Evolutionary conservation across 2,113 vertebrate species (phyloP).

Genomic region (Phalacrocorax brasilianus): DNA sequence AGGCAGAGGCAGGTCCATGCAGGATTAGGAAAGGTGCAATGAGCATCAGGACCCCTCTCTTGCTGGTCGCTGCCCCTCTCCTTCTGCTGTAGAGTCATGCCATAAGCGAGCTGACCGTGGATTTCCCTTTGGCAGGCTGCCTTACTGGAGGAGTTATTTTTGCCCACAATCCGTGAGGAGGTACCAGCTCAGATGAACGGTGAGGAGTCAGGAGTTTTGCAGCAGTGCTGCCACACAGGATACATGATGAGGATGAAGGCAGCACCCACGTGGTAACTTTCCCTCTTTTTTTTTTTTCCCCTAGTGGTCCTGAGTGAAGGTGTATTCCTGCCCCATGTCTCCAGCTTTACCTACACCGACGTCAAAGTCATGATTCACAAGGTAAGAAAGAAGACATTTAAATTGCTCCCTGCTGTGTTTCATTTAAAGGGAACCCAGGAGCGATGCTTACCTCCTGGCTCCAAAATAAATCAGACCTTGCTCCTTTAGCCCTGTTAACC

Average conservation of each 20-base stretch:
- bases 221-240: fast-evolving
- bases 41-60: neutral
- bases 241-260: fast-evolving
- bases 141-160: slow-evolving; percentile 17
- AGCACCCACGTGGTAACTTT: neutral
- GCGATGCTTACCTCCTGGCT: neutral
- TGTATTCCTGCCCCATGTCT: neutral
- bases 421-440: neutral
- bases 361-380: neutral
- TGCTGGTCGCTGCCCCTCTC: neutral
- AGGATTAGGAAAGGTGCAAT: neutral
- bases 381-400: neutral
- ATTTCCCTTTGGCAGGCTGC: neutral
- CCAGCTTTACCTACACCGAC: neutral
- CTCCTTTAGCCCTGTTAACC: neutral
- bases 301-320: slow-evolving; percentile 14
- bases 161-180: neutral
- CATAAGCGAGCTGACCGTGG: fast-evolving
- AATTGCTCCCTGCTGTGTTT: neutral
- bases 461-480: neutral
- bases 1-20: neutral
- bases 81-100: neutral
- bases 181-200: neutral
- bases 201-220: neutral
- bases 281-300: neutral